Percentiles rank a stretch among this genome's conserved stretches.
Conservation (phyloP, 2,888 invertebrate species). For the Drosophila birchii region DNA sequence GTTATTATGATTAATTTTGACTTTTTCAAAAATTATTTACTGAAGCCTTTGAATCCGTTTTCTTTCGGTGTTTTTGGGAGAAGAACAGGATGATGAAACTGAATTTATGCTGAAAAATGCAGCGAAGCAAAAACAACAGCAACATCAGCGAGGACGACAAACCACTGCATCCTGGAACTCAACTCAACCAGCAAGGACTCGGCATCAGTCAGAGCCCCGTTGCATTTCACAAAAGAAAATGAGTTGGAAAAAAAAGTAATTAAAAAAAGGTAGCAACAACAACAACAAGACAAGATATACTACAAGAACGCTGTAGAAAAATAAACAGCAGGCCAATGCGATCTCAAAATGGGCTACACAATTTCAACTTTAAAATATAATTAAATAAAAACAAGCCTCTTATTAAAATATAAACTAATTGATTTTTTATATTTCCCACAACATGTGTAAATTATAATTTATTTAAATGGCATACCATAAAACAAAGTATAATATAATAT, state of each 20-base stretch:
- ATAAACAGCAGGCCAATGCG: slow-evolving; percentile 16
- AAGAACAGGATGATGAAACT: slow-evolving; percentile 74
- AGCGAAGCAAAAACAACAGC: slow-evolving; percentile 71
- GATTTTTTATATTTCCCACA: no score
- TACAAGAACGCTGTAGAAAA: slow-evolving; percentile 10
- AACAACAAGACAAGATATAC: slow-evolving; percentile 2
- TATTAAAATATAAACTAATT: no score
- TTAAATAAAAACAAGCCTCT: no score
- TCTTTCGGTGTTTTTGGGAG: slow-evolving; percentile 28
- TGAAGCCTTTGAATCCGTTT: not conserved
- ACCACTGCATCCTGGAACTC: slow-evolving; percentile 64
- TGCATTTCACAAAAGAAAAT: slow-evolving; percentile 80
- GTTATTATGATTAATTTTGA: no score
- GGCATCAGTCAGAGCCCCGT: slow-evolving; percentile 45
- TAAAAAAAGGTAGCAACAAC: slow-evolving; percentile 56
- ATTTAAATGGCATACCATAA: no score
- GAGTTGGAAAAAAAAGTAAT: slow-evolving; percentile 79
- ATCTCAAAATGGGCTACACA: slow-evolving; percentile 20
- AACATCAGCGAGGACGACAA: slow-evolving; percentile 40
- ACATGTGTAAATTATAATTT: no score
- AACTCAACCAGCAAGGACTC: slow-evolving; percentile 45
- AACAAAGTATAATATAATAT: no score
- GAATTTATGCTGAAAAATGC: slow-evolving; percentile 81
- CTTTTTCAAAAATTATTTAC: not conserved
- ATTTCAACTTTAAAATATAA: not conserved